A percentile compares a stretch with the other conserved stretches of the same genome.
Evolutionary conservation across 2,113 vertebrate genomes (phyloP).

Genomic region (Brachyistius frenatus): DNA sequence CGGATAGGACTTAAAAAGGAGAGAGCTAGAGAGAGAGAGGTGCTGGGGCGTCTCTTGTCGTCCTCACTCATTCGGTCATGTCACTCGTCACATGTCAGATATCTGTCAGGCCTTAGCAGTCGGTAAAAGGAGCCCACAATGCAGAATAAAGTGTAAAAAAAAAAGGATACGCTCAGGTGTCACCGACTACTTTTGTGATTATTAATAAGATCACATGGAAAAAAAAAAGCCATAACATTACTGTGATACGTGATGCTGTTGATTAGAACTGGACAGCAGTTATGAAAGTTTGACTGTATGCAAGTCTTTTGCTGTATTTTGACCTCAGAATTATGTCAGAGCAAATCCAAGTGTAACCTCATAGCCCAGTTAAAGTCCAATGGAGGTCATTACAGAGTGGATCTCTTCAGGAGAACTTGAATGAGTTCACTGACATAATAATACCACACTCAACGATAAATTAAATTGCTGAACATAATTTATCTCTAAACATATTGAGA

Average conservation of each 20-base stretch:
- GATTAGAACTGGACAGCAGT: neutral
- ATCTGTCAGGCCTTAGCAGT: slow-evolving; percentile 1
- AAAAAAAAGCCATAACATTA: neutral
- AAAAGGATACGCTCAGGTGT: neutral
- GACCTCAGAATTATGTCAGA: too few relatives aligned
- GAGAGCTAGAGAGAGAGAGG: slow-evolving; percentile 5
- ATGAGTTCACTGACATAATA: neutral
- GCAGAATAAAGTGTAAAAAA: neutral
- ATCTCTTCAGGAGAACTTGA: neutral
- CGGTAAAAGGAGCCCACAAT: neutral
- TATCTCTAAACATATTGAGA: too few relatives aligned
- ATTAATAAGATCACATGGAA: neutral
- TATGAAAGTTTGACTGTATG: too few relatives aligned
- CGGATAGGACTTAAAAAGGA: slow-evolving; percentile 27
- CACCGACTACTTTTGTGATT: neutral
- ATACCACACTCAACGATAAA: neutral
- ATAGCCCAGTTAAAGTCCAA: too few relatives aligned
- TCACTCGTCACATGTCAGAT: slow-evolving; percentile 11
- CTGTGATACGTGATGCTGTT: neutral
- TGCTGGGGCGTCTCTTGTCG: slow-evolving; percentile 6
- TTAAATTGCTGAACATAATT: neutral
- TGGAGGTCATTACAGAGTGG: too few relatives aligned
- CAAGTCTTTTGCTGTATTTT: too few relatives aligned
- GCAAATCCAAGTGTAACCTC: too few relatives aligned
- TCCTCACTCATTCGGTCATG: slow-evolving; percentile 16